Percentiles rank a stretch among this genome's conserved stretches.
Evolutionary conservation across 2,888 invertebrate species (phyloP).

Genomic region (Aporophyla lueneburgensis): DNA sequence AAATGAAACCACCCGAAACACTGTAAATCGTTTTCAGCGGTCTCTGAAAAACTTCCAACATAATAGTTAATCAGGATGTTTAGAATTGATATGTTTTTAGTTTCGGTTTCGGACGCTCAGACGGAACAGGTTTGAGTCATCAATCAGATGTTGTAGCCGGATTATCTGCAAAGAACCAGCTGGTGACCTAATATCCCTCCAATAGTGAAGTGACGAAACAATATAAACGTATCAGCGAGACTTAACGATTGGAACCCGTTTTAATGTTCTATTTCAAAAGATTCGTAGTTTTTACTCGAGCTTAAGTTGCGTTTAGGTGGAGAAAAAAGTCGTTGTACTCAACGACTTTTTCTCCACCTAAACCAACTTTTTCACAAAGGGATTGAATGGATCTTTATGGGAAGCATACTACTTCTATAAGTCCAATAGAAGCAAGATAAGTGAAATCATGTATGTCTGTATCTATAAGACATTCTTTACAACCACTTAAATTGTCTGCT

Average conservation of each 20-base stretch:
- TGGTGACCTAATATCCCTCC: slow-evolving; percentile 26
- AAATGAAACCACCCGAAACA: slow-evolving; percentile 29
- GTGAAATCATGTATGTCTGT: slow-evolving; percentile 1
- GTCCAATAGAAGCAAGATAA: not conserved
- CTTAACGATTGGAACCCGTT: not conserved
- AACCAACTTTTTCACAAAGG: too few species aligned
- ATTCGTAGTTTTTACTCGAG: not conserved
- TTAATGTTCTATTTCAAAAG: slow-evolving; percentile 3
- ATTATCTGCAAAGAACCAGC: slow-evolving; percentile 16
- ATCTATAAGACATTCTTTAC: slow-evolving; percentile 5
- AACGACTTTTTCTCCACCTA: too few species aligned
- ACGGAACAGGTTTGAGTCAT: slow-evolving; percentile 31
- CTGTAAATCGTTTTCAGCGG: slow-evolving; percentile 16
- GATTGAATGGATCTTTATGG: not conserved
- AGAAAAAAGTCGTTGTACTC: not conserved
- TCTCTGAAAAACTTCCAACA: slow-evolving; percentile 29
- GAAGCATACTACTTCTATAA: too few species aligned
- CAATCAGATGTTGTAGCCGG: slow-evolving; percentile 17
- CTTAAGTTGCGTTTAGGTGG: not conserved
- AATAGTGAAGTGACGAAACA: slow-evolving; percentile 23
- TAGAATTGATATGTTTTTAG: slow-evolving; percentile 25
- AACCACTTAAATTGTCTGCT: slow-evolving; percentile 42
- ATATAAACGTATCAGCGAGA: not conserved
- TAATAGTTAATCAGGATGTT: slow-evolving; percentile 27
- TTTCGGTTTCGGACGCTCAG: slow-evolving; percentile 10